Base-by-base conservation (phyloP, 2,797 vertebrate species). In the Mus minutoides region DNA sequence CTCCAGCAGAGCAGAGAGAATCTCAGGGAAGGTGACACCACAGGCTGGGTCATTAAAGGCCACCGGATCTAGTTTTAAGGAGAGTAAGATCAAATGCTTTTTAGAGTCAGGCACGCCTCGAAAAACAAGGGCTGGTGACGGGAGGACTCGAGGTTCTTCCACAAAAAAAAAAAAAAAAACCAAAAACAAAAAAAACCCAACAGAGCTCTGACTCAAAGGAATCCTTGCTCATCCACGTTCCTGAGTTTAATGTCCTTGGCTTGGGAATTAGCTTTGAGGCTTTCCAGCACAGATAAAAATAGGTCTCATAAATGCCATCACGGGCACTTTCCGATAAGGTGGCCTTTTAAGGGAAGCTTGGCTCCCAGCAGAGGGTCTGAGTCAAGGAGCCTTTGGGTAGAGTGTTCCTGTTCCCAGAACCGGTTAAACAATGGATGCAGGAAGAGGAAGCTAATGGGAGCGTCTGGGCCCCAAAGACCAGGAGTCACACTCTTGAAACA, bases 41-140 rank as follows among this genome's bases (percentile, higher is more conserved):
- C 97, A 93, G 97, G 95, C 24, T 94, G 96, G 92, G 93, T 96
- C 97, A 97, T 94, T 95, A 97, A 97, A 97, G 96, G 96, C 97
- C 97, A 96, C 97, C 94, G 97, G 98, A 97, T 97, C 90, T 84
- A 92, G 94, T 96, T 98, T 98, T 98, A 98, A 98, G 58, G 56
- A 98, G 98, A 16, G 31, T 31, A 94, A 97, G 97, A 98, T 98
- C 98, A 98, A 98, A 98, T 97, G 98, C 95, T 96, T 96, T 96
- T 97, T 97, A 97, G 98, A 98, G 96, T 95, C 96, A 98, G 97
- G 60, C 95, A 91, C 97, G 92, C 89, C 49, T 97, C 92, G 96
- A 96, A 98, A 98, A 98, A 98, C 98, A 97, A 97, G 97, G 97
- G 97, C 93, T 96, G 92, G 88, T 90, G 97, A 97, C 80, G 97